Conservation (phyloP, 2,888 invertebrate genomes). For the Xanthia togata region DNA sequence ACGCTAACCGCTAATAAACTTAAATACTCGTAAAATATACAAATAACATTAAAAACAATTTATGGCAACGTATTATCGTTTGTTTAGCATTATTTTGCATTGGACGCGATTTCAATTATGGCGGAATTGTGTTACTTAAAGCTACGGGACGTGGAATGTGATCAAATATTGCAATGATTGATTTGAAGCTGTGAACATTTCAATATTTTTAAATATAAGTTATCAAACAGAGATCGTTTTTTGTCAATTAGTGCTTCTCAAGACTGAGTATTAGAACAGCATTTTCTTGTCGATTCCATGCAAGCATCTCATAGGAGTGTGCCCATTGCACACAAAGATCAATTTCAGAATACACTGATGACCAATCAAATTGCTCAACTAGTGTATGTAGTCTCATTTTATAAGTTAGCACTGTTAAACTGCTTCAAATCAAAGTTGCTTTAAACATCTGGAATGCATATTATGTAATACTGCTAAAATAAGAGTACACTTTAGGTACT, state of each 20-base stretch:
- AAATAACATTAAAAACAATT: slow-evolving; percentile 71
- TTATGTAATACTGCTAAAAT: slow-evolving; percentile 63
- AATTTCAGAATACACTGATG: slow-evolving; percentile 3
- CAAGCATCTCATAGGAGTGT: background rate
- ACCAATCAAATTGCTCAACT: slow-evolving; percentile 38
- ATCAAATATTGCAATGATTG: slow-evolving; percentile 45
- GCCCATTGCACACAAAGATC: background rate
- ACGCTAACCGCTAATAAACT: slow-evolving; percentile 69
- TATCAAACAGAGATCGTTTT: slow-evolving; percentile 21
- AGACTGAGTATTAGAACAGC: background rate
- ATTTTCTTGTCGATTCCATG: background rate
- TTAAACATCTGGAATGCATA: slow-evolving; percentile 53
- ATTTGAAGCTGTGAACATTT: slow-evolving; percentile 48
- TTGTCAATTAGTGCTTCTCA: slow-evolving; percentile 9
- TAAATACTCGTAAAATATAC: slow-evolving; percentile 67
- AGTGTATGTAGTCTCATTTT: background rate
- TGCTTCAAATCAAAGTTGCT: slow-evolving; percentile 56
- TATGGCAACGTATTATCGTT: slow-evolving; percentile 69
- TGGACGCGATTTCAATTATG: slow-evolving; percentile 70
- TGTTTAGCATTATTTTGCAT: slow-evolving; percentile 64
- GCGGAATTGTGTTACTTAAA: slow-evolving; percentile 68
- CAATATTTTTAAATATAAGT: slow-evolving; percentile 1
- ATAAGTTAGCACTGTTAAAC: background rate
- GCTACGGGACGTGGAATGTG: slow-evolving; percentile 69
- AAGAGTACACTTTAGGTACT: slow-evolving; percentile 54